Percentiles rank a stretch among this genome's conserved stretches.
phyloP scores from a whole-genome alignment of 2,113 vertebrate genomes.

The Odontophorus gujanensis region DNA sequence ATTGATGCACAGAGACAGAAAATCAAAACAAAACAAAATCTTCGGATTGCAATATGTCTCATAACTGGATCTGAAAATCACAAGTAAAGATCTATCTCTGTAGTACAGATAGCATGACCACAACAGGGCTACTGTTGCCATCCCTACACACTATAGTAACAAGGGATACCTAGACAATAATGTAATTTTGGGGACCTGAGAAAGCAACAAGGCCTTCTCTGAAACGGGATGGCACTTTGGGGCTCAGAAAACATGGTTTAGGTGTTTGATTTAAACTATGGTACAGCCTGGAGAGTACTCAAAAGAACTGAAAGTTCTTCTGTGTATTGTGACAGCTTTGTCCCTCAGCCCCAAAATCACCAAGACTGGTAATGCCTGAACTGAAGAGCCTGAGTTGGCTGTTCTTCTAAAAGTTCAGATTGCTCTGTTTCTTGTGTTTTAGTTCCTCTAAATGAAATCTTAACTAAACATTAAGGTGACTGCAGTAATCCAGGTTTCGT shows the following conservation, averaged over 20 bases:
- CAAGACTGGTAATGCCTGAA: not conserved
- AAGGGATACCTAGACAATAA: not conserved
- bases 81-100: not conserved
- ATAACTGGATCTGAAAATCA: not conserved
- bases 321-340: not conserved
- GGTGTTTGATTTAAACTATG: not conserved
- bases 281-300: not conserved
- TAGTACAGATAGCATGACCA: accelerated
- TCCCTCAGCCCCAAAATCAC: not conserved
- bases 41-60: not conserved
- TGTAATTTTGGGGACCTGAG: not conserved
- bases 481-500: not conserved
- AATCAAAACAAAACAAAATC: not conserved
- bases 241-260: not conserved
- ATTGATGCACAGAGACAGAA: not conserved
- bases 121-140: not conserved
- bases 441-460: not conserved
- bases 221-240: not conserved
- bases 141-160: too few species aligned
- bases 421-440: not conserved
- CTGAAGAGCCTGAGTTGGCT: not conserved
- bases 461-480: not conserved
- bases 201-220: not conserved
- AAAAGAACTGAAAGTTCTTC: not conserved
- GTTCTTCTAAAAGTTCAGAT: not conserved